Evolutionary conservation across 2,888 invertebrate genomes (phyloP).

Genomic region (Tenthredo mesomela): DNA sequence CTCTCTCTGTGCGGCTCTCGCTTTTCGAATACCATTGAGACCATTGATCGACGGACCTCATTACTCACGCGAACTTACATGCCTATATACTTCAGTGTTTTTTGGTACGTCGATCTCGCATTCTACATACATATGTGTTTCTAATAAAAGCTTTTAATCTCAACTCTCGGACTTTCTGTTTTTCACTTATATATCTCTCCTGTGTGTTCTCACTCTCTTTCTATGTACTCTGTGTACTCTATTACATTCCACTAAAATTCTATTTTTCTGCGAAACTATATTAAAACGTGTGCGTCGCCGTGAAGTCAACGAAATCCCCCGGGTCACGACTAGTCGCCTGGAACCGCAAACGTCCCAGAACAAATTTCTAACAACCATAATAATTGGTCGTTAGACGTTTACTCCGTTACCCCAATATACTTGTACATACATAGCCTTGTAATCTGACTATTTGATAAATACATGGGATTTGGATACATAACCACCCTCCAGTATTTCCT

Average conservation of each 20-base stretch:
- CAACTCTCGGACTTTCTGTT: slow-evolving; percentile 14
- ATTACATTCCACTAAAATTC: slow-evolving; percentile 26
- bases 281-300: slow-evolving; percentile 68
- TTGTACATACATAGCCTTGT: slow-evolving; percentile 32
- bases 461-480: slow-evolving; percentile 36
- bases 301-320: slow-evolving; percentile 66
- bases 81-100: not conserved
- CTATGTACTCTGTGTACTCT: slow-evolving; percentile 29
- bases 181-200: not conserved
- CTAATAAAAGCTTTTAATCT: not conserved
- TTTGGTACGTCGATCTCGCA: not conserved
- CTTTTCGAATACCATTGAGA: slow-evolving; percentile 27
- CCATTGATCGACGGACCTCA: slow-evolving; percentile 17
- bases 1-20: slow-evolving; percentile 45
- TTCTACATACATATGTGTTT: not conserved
- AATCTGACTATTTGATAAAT: slow-evolving; percentile 1
- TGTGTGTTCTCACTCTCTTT: not conserved
- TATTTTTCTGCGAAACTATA: not conserved
- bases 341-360: not conserved
- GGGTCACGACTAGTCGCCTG: slow-evolving; percentile 42
- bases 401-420: not conserved
- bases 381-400: not conserved
- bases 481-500: not conserved
- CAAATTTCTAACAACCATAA: not conserved
- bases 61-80: slow-evolving; percentile 22